phyloP scores from a whole-genome alignment of 2,797 vertebrate species.

The Sphaeramia orbicularis region DNA sequence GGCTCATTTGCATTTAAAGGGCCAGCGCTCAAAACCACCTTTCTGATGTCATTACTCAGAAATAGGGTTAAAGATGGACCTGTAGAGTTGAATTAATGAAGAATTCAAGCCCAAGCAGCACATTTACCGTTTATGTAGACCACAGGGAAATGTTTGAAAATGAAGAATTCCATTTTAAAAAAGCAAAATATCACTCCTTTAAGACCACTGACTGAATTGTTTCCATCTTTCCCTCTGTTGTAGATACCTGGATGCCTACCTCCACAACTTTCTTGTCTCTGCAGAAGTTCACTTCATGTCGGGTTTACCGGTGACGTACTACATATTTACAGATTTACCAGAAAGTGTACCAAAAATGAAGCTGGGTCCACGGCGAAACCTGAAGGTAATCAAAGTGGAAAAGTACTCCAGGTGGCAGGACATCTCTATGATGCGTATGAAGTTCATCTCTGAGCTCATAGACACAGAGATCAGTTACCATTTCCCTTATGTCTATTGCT shows the following conservation, averaged over 20 bases:
- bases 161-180: no score
- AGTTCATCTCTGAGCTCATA: constrained; percentile 75
- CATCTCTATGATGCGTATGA: constrained; percentile 65
- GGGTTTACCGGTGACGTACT: constrained; percentile 50
- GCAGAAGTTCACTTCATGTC: constrained; percentile 59
- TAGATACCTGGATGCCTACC: constrained; percentile 63
- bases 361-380: constrained; percentile 10
- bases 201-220: not conserved
- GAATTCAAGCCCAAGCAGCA: no score
- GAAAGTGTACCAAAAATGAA: constrained; percentile 5
- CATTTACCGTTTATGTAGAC: no score
- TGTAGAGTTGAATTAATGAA: no score
- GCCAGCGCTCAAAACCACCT: no score
- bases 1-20: no score
- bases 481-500: constrained; percentile 81
- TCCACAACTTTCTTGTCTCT: constrained; percentile 45
- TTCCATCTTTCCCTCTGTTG: not conserved
- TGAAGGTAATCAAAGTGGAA: constrained; percentile 30
- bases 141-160: no score
- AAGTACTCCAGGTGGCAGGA: constrained; percentile 60
- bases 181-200: no score
- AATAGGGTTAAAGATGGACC: no score
- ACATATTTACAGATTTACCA: constrained; percentile 56
- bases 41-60: no score
- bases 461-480: constrained; percentile 64